Conservation (phyloP, 2,113 vertebrate genomes). For the Mormoops blainvillei region DNA sequence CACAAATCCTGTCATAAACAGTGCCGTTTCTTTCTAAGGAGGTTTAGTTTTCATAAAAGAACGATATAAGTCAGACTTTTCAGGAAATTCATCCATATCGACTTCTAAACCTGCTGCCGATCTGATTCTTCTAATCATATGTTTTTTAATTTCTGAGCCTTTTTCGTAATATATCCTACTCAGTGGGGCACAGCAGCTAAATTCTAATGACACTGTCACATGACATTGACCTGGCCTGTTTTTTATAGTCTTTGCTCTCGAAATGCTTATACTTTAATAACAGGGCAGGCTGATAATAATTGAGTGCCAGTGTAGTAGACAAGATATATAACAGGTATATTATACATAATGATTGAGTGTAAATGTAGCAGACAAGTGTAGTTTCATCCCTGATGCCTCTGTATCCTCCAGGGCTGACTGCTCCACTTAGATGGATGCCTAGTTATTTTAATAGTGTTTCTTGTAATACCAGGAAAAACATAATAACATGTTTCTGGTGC, state of each 20-base stretch:
- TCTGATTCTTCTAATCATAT: background rate
- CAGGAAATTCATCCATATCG: background rate
- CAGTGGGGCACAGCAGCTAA: background rate
- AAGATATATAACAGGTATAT: background rate
- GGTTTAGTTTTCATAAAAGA: background rate
- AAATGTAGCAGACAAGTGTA: background rate
- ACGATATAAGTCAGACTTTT: background rate
- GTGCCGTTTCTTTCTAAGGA: background rate
- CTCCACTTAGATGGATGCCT: background rate
- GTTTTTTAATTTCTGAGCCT: background rate
- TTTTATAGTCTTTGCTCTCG: background rate
- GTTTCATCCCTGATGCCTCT: background rate
- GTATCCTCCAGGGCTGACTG: background rate
- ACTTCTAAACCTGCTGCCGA: background rate
- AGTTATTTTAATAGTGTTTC: background rate
- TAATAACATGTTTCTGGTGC: background rate
- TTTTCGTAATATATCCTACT: background rate
- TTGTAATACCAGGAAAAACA: background rate
- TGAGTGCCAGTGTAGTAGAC: background rate
- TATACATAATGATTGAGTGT: background rate
- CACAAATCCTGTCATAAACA: background rate
- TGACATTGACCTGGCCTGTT: background rate
- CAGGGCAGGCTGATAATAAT: background rate
- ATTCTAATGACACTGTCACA: background rate
- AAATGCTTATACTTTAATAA: background rate